Conservation (phyloP, 1,140 invertebrate species). For the Antheraea mylitta region DNA sequence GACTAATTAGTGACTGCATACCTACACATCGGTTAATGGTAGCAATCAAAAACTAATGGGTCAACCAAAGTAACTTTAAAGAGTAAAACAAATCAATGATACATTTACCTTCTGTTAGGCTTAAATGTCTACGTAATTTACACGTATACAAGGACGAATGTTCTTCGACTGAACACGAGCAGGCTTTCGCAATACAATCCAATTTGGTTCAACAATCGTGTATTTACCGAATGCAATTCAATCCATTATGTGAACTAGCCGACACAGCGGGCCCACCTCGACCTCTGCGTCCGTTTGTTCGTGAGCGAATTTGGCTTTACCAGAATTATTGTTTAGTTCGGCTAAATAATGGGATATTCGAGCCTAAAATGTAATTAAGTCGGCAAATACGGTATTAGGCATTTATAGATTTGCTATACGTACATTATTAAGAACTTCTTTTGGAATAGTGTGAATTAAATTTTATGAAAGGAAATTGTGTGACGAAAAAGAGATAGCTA, state of each 20-base stretch:
- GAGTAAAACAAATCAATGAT: too few relatives aligned
- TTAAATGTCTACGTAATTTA: background rate
- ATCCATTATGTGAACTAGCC: background rate
- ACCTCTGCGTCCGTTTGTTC: background rate
- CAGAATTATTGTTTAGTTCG: background rate
- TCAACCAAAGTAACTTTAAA: too few relatives aligned
- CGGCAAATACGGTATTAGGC: background rate
- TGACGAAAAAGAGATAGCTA: too few relatives aligned
- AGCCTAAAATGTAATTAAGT: background rate
- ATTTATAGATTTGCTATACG: background rate
- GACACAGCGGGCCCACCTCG: background rate
- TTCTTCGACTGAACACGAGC: background rate
- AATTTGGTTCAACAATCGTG: background rate
- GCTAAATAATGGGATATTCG: background rate
- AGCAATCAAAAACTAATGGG: too few relatives aligned
- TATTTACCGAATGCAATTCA: conserved; percentile 1
- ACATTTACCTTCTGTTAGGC: too few relatives aligned
- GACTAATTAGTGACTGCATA: too few relatives aligned
- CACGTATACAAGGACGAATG: background rate
- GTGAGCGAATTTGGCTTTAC: background rate
- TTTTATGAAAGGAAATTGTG: too few relatives aligned
- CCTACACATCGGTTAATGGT: too few relatives aligned
- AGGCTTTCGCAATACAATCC: background rate
- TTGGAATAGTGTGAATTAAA: too few relatives aligned
- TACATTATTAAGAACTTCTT: too few relatives aligned